Conservation (phyloP, 92 coral and sea anemone genomes). For the Umimayanthus kanabou region DNA sequence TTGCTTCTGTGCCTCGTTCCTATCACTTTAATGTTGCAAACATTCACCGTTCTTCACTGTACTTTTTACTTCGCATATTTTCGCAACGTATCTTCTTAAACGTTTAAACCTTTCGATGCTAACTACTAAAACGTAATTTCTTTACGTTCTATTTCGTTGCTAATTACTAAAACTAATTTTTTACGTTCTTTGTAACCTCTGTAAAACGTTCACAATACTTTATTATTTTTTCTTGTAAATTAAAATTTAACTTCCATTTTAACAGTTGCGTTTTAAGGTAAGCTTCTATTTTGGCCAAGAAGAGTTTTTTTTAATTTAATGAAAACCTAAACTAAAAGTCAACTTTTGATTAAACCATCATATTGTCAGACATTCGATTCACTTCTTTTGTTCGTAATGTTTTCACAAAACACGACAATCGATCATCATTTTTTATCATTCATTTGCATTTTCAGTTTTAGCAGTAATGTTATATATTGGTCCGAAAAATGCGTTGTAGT, state of each 20-base stretch:
- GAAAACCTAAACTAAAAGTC: background rate
- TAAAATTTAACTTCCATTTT: background rate
- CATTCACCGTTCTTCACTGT: background rate
- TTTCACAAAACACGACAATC: background rate
- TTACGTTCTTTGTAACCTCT: background rate
- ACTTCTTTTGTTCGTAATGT: background rate
- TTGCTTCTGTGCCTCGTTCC: too few species aligned
- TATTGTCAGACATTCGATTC: background rate
- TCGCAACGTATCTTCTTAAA: too few species aligned
- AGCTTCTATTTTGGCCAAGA: background rate
- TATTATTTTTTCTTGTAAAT: background rate
- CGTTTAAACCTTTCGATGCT: background rate
- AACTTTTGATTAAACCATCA: background rate
- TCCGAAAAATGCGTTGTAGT: background rate
- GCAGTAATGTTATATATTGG: background rate
- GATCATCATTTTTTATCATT: background rate
- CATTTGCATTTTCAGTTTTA: background rate
- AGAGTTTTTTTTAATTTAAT: background rate
- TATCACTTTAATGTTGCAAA: too few species aligned
- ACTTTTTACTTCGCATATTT: background rate
- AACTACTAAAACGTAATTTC: too few species aligned
- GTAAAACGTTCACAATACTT: background rate
- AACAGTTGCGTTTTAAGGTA: slow-evolving; percentile 1
- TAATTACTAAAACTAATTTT: background rate
- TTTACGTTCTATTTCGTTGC: background rate